Evolutionary conservation across 2,797 vertebrate genomes (phyloP), one percentile per base, ranked within the genome.

Genomic region (Darevskia nairensis): DNA sequence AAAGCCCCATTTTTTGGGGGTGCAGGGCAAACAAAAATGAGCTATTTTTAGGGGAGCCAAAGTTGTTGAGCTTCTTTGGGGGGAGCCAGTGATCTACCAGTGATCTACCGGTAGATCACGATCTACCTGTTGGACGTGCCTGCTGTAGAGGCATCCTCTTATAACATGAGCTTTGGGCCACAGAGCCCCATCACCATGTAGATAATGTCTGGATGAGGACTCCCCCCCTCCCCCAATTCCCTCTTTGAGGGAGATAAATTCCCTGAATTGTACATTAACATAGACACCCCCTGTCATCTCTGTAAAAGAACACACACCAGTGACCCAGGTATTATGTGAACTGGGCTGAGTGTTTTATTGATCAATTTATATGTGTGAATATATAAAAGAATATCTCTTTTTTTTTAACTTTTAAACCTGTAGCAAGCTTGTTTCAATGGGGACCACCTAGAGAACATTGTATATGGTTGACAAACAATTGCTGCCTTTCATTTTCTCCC

Each of bases 391-490:
- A 41, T 32, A 19, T 32, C 29, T 85, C n/a, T 66, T 78, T 9
- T 85, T 41, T 8, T 29, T 77, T 15, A 4, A 55, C 50, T 55
- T 64, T 77, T 78, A 78, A 66, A 21, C 27, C 61, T 86, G 69
- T 55, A 35, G 46, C 5, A 80, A 39, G 8, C 35, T 72, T 9
- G 15, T 44, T 72, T 81, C 69, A 64, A 35, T 41, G 4, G n/a
- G 76, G 32, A 68, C 41, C 11, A 69, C 35, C 1, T 5, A 44
- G 61, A 61, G 8, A 19, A 72, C 85, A 89, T 74, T 35, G 68
- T 87, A 74, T 0, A 92, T 46, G 41, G 80, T 85, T 78, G 79
- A 69, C 85, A 89, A 66, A 80, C 82, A 74, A 78, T 25, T 11
- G 25, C 91, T 91, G 0, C 0, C 85, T 86, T 88, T 92, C 85